These are phyloP conservation scores for Sardinella longiceps DNA, from an alignment of 2,797 vertebrate genomes.

Conservation along the genomic window DNA sequence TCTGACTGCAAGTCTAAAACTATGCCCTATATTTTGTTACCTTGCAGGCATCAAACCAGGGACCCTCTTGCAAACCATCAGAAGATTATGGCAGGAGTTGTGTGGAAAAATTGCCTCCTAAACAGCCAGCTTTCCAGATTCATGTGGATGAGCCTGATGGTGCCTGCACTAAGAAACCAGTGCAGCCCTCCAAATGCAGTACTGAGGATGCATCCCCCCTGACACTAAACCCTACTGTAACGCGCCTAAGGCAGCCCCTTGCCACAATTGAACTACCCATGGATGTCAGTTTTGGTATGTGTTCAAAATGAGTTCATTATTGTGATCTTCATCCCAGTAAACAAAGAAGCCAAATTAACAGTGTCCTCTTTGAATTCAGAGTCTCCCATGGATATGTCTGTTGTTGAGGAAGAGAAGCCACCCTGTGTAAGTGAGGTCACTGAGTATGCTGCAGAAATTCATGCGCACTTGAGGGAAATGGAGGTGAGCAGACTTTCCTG, in stretches of 20 bases:
- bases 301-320: neutral
- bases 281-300: constrained; percentile 87
- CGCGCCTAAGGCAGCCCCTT: constrained; percentile 81
- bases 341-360: neutral
- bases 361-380: constrained; percentile 65
- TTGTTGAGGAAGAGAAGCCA: constrained; percentile 83
- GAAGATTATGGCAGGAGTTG: constrained; percentile 69
- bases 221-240: constrained; percentile 71
- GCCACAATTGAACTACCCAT: constrained; percentile 78
- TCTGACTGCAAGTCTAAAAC: neutral
- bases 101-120: constrained; percentile 69
- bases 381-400: constrained; percentile 94
- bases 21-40: neutral
- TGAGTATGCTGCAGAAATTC: constrained; percentile 90
- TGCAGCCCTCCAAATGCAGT: constrained; percentile 54
- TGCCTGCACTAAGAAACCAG: constrained; percentile 68
- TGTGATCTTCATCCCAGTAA: neutral
- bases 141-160: constrained; percentile 82
- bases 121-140: constrained; percentile 82
- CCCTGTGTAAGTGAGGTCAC: constrained; percentile 79
- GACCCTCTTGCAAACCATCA: constrained; percentile 70
- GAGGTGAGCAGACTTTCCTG: constrained; percentile 79
- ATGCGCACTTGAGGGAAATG: constrained; percentile 88
- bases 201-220: constrained; percentile 60
- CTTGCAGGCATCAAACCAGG: constrained; percentile 57